phyloP scores from a whole-genome alignment of 2,113 vertebrate genomes.

The Blennius ocellaris region DNA sequence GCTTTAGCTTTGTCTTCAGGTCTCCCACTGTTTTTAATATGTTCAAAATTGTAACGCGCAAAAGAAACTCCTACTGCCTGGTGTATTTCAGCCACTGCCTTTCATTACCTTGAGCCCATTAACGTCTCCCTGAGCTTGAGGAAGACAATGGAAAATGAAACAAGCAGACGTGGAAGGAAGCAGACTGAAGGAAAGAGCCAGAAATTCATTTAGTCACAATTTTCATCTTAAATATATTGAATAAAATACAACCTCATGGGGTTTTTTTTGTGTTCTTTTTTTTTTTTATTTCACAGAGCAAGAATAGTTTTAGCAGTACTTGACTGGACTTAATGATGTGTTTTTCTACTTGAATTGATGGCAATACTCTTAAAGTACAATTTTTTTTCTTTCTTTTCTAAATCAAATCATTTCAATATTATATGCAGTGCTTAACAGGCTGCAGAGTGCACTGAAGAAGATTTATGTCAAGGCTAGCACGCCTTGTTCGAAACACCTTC shows the following conservation, averaged over 20 bases:
- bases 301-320: slow-evolving; percentile 16
- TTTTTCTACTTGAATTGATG: slow-evolving; percentile 27
- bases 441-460: slow-evolving; percentile 29
- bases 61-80: neutral
- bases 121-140: slow-evolving; percentile 3
- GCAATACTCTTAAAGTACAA: slow-evolving; percentile 1
- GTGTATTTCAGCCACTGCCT: slow-evolving; percentile 12
- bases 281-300: slow-evolving; percentile 11
- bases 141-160: slow-evolving; percentile 21
- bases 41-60: slow-evolving; percentile 22
- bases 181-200: neutral
- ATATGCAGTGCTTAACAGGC: slow-evolving; percentile 54
- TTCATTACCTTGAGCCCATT: slow-evolving; percentile 23
- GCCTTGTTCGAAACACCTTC: slow-evolving; percentile 53
- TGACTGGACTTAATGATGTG: slow-evolving; percentile 33
- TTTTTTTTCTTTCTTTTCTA: slow-evolving; percentile 26
- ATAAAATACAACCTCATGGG: neutral
- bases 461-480: slow-evolving; percentile 49
- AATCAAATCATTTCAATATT: slow-evolving; percentile 41
- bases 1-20: neutral
- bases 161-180: neutral
- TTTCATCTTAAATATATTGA: slow-evolving; percentile 10
- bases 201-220: neutral
- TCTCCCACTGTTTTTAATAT: slow-evolving; percentile 28
- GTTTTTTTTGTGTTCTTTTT: neutral